These are phyloP conservation scores for Temnothorax longispinosus DNA, from an alignment of 1,140 invertebrate genomes.

Conservation along the genomic window DNA sequence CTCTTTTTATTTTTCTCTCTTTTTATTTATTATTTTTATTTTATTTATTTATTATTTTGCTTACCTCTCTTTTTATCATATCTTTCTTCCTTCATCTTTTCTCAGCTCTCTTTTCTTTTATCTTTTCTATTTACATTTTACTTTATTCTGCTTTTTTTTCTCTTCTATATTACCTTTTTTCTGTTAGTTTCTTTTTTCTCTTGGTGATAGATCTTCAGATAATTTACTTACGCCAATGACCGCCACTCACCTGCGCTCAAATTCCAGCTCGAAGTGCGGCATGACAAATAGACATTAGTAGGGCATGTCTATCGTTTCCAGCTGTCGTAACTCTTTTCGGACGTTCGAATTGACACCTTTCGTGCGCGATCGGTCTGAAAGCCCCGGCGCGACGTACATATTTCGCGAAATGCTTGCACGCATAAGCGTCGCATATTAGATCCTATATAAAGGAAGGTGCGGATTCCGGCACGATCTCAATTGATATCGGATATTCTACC, in stretches of 20 bases:
- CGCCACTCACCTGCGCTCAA: neutral
- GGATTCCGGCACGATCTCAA: conserved; percentile 65
- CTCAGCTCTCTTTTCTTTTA: no score
- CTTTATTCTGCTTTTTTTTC: neutral
- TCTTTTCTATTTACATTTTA: neutral
- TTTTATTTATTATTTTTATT: neutral
- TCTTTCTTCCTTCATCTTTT: no score
- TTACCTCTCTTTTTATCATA: neutral
- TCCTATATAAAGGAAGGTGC: conserved; percentile 76
- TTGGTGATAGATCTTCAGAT: neutral
- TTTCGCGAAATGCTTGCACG: conserved; percentile 59
- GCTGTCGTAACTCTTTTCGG: conserved; percentile 61
- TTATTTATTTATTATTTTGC: neutral
- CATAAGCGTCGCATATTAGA: conserved; percentile 31
- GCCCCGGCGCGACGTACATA: conserved; percentile 7
- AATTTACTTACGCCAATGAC: neutral
- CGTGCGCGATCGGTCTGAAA: conserved; percentile 71
- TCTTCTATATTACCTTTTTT: neutral
- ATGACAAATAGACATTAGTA: conserved; percentile 77
- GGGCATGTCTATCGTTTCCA: conserved; percentile 73
- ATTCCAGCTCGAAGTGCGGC: conserved; percentile 18
- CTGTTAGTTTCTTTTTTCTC: neutral
- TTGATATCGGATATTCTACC: conserved; percentile 66
- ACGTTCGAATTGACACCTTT: conserved; percentile 81
- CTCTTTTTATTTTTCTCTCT: neutral